Evolutionary conservation across 2,113 vertebrate species (phyloP), one percentile per base, ranked within the genome.

Genomic region (Jaculus jaculus): DNA sequence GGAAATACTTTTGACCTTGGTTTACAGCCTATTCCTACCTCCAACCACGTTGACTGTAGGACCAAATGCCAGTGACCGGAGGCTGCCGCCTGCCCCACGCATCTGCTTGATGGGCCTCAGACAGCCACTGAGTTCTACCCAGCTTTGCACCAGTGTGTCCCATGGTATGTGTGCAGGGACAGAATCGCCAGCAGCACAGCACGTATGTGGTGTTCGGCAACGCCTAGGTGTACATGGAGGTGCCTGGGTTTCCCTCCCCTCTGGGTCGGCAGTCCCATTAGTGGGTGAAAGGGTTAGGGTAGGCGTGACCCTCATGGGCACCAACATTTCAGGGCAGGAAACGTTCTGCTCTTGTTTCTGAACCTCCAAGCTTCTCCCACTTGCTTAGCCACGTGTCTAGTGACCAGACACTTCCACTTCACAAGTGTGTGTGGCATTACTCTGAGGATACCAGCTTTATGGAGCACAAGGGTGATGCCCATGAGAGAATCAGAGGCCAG

Each of bases 281-380:
- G 73, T 26, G 6, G 28, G 30, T 2, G 61, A 86, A 18, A 72
- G 5, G 30, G 37, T 30, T 16, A 9, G 4, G 20, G 21, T 9
- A 0, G 15, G 20, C 37, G 66, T 65, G 37, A 8, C 72, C 24
- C 37, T 87, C 63, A 30, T 18, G 51, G 71, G 58, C 74, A 63
- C 9, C 32, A 60, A 47, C 47, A 28, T n/a, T 58, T 74, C 23
- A n/a, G 82, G 47, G 58, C 16, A 51, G 54, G 8, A 61, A 26
- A 84, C 58, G 68, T 24, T 21, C 68, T n/a, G 39, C n/a, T 90
- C 60, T 92, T 73, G 72, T 24, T 87, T 94, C 86, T 72, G 24
- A 39, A 32, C 54, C n/a, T 85, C 72, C 15, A 37, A 60, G 9
- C 63, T 20, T 84, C 69, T 77, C 47, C 47, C 42, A 13, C 2